Conservation (phyloP, 2,113 vertebrate species). For the Phaetusa simplex region DNA sequence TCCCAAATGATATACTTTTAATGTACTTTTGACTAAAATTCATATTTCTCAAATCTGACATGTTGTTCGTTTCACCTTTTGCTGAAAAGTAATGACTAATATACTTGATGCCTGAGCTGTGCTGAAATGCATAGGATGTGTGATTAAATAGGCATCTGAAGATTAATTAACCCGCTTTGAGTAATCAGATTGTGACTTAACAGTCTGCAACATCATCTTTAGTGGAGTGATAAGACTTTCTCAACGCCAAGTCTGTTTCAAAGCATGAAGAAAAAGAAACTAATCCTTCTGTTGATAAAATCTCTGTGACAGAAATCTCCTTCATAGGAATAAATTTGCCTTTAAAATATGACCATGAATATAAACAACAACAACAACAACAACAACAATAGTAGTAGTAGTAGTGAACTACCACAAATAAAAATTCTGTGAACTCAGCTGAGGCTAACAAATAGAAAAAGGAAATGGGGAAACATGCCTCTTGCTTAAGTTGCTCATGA, state of each 20-base stretch:
- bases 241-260: background rate
- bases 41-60: background rate
- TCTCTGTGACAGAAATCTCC: background rate
- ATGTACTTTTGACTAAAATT: background rate
- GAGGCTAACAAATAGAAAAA: background rate
- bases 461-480: background rate
- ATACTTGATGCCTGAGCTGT: background rate
- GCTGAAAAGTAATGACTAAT: background rate
- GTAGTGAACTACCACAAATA: background rate
- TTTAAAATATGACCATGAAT: background rate
- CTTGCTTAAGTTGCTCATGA: background rate
- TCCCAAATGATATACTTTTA: background rate
- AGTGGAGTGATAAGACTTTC: background rate
- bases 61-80: background rate
- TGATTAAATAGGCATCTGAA: background rate
- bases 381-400: too few relatives aligned
- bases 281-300: background rate
- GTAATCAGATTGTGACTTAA: background rate
- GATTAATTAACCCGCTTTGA: slow-evolving; percentile 16
- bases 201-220: background rate
- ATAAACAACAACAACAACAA: background rate
- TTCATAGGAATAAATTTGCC: background rate
- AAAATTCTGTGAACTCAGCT: background rate
- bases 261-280: background rate
- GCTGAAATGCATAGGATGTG: background rate